Conservation (phyloP, 2,113 vertebrate species). For the Egretta garzetta region DNA sequence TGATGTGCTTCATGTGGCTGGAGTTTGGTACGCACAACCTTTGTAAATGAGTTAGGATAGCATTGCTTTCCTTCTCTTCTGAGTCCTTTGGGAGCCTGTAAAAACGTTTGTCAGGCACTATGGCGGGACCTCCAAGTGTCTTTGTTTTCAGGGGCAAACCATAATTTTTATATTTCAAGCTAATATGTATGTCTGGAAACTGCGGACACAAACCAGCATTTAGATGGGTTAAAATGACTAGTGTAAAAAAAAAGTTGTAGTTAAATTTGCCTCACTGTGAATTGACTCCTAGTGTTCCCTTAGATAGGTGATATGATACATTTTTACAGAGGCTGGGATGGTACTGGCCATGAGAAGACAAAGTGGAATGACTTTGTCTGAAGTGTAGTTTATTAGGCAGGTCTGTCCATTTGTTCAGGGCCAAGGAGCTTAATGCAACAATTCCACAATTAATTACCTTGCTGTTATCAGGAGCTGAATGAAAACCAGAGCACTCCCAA, state of each 20-base stretch:
- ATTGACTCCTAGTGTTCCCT: neutral
- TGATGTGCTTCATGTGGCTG: neutral
- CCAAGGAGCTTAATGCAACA: neutral
- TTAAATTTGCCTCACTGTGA: neutral
- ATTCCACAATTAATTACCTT: constrained; percentile 29
- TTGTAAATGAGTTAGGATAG: neutral
- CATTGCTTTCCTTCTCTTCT: neutral
- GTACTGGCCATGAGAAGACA: neutral
- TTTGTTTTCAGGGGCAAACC: neutral
- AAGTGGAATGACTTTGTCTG: neutral
- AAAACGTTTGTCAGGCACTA: neutral
- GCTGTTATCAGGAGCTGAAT: constrained; percentile 86
- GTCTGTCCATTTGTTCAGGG: neutral
- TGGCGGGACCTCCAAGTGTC: neutral
- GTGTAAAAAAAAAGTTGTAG: neutral
- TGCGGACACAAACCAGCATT: neutral
- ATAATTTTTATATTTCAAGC: neutral
- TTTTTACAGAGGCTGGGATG: neutral
- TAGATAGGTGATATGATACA: neutral
- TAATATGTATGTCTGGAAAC: neutral
- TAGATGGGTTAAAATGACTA: neutral
- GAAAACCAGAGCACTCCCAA: constrained; percentile 99
- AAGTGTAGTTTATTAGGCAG: neutral
- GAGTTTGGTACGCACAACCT: neutral
- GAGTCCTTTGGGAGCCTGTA: neutral